Conservation (phyloP, 1,140 invertebrate species). For the Homalodisca vitripennis region DNA sequence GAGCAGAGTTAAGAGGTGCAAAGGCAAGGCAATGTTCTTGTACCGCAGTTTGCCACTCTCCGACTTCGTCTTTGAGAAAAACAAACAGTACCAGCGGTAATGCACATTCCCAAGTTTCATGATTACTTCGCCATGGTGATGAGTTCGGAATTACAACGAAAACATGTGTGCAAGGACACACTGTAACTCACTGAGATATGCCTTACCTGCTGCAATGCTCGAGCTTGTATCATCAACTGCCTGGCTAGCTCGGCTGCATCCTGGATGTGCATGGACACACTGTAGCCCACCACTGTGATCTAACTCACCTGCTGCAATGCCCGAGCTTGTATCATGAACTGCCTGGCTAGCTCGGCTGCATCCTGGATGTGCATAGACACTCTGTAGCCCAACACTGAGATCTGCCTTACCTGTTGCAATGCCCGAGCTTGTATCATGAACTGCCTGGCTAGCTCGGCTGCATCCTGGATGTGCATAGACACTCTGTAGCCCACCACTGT, state of each 20-base stretch:
- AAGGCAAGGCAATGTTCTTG: too few relatives aligned
- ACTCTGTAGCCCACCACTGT: slow-evolving; percentile 47
- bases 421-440: slow-evolving; percentile 79
- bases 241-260: slow-evolving; percentile 59
- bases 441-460: slow-evolving; percentile 59
- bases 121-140: too few relatives aligned
- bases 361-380: slow-evolving; percentile 72
- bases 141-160: too few relatives aligned
- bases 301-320: slow-evolving; percentile 81
- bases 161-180: too few relatives aligned
- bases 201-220: slow-evolving; percentile 79
- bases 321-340: slow-evolving; percentile 78
- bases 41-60: too few relatives aligned
- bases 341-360: slow-evolving; percentile 58
- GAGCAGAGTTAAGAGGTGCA: too few relatives aligned
- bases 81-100: too few relatives aligned
- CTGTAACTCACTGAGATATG: too few relatives aligned
- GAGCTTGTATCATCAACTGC: slow-evolving; percentile 77
- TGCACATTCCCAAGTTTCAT: too few relatives aligned
- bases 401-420: slow-evolving; percentile 76
- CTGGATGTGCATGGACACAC: slow-evolving; percentile 70
- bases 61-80: too few relatives aligned
- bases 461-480: slow-evolving; percentile 67
- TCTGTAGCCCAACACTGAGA: slow-evolving; percentile 75
- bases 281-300: slow-evolving; percentile 75